phyloP scores from a whole-genome alignment of 1,140 invertebrate genomes.

The Diabrotica undecimpunctata region DNA sequence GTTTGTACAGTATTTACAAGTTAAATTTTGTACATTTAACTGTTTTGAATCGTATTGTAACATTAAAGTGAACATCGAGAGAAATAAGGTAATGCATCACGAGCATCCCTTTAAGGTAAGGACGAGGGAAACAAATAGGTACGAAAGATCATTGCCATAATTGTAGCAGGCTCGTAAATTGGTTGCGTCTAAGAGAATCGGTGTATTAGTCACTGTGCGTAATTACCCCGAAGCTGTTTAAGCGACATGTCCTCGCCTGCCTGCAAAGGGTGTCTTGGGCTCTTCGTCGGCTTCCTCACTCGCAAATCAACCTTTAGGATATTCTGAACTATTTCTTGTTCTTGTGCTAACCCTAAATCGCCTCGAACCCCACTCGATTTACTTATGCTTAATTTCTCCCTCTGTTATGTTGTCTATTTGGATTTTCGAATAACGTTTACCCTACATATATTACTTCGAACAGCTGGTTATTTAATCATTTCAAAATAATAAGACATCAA shows the following conservation, averaged over 20 bases:
- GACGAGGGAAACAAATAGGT: conserved; percentile 14
- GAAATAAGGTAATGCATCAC: conserved; percentile 29
- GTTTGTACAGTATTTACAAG: too few relatives aligned
- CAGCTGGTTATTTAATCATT: not conserved
- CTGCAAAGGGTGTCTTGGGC: conserved; percentile 37
- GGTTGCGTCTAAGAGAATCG: conserved; percentile 32
- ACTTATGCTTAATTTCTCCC: conserved; percentile 18
- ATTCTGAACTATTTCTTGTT: conserved; percentile 28
- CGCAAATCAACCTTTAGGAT: conserved; percentile 28
- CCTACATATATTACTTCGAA: not conserved
- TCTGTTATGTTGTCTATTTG: conserved; percentile 17
- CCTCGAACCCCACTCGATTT: conserved; percentile 12
- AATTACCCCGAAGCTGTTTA: conserved; percentile 45
- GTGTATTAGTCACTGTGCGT: conserved; percentile 46
- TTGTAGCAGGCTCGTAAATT: conserved; percentile 35
- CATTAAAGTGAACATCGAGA: too few relatives aligned
- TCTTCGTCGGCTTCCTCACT: conserved; percentile 31
- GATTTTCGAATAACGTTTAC: conserved; percentile 12
- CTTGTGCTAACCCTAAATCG: not conserved
- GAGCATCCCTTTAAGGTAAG: conserved; percentile 19
- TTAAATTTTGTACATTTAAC: too few relatives aligned
- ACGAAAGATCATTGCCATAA: conserved; percentile 18
- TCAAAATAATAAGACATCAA: not conserved
- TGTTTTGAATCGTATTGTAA: too few relatives aligned
- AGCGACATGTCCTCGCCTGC: conserved; percentile 46